These are phyloP conservation scores for Rhinoraja longicauda DNA, from an alignment of 2,797 vertebrate genomes.

Conservation along the genomic window DNA sequence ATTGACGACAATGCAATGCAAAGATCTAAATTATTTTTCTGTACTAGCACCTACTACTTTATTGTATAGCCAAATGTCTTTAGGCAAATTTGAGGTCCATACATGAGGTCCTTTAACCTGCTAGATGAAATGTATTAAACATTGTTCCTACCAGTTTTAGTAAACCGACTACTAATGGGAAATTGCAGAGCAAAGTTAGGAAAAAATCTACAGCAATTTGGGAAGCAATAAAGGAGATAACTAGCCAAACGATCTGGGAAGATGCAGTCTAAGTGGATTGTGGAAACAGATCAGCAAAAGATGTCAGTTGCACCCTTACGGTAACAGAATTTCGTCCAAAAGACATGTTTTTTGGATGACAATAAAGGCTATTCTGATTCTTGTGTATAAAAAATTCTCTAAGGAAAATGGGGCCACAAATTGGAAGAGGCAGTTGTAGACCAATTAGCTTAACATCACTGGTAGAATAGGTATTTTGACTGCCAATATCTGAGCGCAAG, in stretches of 20 bases:
- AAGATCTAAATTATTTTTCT: not conserved
- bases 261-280: too few species aligned
- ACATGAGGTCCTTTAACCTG: not conserved
- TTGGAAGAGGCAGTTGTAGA: not conserved
- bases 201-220: not conserved
- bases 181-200: not conserved
- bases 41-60: not conserved
- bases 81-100: not conserved
- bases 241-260: too few species aligned
- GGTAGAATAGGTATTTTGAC: not conserved
- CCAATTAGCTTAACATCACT: not conserved
- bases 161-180: not conserved
- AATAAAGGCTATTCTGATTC: too few species aligned
- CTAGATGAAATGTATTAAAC: too few species aligned
- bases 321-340: too few species aligned
- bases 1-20: not conserved
- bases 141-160: not conserved
- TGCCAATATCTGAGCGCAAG: too few species aligned
- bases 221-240: not conserved
- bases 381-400: not conserved
- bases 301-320: not conserved
- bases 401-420: not conserved
- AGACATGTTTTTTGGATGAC: too few species aligned
- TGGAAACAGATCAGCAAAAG: too few species aligned
- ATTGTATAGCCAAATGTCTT: not conserved